phyloP scores from a whole-genome alignment of 2,888 invertebrate species.

The Dichetophora obliterata region DNA sequence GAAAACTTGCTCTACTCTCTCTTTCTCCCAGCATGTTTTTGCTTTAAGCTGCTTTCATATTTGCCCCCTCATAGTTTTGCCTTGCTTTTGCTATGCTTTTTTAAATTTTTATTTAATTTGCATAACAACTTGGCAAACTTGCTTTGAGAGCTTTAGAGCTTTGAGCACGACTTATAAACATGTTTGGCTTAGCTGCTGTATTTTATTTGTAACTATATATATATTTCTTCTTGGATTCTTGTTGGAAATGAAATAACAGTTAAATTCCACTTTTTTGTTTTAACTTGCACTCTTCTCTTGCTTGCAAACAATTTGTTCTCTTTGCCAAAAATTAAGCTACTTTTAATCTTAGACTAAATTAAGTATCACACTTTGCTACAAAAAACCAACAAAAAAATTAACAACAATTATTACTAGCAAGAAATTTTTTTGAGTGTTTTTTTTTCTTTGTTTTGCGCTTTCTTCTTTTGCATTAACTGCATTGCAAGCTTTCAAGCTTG shows the following conservation, averaged over 20 bases:
- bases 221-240: background rate
- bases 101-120: slow-evolving; percentile 25
- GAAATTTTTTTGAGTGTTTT: background rate
- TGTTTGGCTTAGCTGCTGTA: slow-evolving; percentile 18
- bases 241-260: too few species aligned
- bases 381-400: slow-evolving; percentile 1
- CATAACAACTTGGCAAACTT: slow-evolving; percentile 44
- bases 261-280: background rate
- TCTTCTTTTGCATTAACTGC: background rate
- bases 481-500: background rate
- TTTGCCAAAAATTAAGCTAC: background rate
- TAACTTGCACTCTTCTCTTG: slow-evolving; percentile 16
- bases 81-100: slow-evolving; percentile 18
- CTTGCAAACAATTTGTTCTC: background rate
- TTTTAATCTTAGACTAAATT: background rate
- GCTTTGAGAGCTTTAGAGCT: slow-evolving; percentile 60
- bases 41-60: slow-evolving; percentile 34
- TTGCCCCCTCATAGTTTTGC: slow-evolving; percentile 42
- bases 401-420: background rate
- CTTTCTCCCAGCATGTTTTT: background rate
- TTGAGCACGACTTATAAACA: slow-evolving; percentile 62
- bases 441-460: background rate
- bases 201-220: background rate
- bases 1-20: background rate
- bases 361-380: background rate